These are phyloP conservation scores for Bellardia bayeri DNA, from an alignment of 2,888 invertebrate genomes.

Conservation along the genomic window DNA sequence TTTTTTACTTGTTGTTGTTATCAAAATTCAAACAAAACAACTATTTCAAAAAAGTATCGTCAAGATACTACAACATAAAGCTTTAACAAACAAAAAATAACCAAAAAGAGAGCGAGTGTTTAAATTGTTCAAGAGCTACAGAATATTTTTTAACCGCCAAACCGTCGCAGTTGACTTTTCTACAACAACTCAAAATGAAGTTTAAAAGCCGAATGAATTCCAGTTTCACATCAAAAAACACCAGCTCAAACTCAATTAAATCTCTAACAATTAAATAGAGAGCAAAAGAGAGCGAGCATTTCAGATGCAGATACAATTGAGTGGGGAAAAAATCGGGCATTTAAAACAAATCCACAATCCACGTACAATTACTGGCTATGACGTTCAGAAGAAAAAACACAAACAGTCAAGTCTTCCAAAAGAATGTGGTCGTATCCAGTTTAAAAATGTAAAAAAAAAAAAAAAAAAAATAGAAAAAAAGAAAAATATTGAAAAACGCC, in stretches of 20 bases:
- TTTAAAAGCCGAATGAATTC: slow-evolving; percentile 69
- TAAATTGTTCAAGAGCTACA: not conserved
- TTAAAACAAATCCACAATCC: slow-evolving; percentile 29
- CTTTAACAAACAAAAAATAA: too few species aligned
- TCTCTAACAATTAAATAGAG: slow-evolving; percentile 46
- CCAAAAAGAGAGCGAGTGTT: not conserved
- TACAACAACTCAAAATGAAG: slow-evolving; percentile 59
- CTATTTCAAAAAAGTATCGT: slow-evolving; percentile 35
- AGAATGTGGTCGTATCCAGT: slow-evolving; percentile 74
- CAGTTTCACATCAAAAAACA: slow-evolving; percentile 57
- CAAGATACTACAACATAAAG: slow-evolving; percentile 41
- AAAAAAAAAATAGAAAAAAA: slow-evolving; percentile 30
- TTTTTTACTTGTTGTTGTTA: slow-evolving; percentile 15
- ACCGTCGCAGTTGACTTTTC: slow-evolving; percentile 43
- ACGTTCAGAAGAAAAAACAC: slow-evolving; percentile 43
- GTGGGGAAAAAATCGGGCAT: slow-evolving; percentile 60
- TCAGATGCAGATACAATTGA: slow-evolving; percentile 15
- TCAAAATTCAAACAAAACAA: slow-evolving; percentile 11
- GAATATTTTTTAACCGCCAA: slow-evolving; percentile 56
- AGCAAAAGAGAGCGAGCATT: slow-evolving; percentile 13
- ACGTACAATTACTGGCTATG: slow-evolving; percentile 60
- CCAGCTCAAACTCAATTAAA: slow-evolving; percentile 47
- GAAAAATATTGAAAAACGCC: slow-evolving; percentile 53
- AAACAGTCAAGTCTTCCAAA: slow-evolving; percentile 67
- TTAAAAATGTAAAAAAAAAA: slow-evolving; percentile 54